phyloP scores from a whole-genome alignment of 2,113 vertebrate genomes.

The Barnardius zonarius region DNA sequence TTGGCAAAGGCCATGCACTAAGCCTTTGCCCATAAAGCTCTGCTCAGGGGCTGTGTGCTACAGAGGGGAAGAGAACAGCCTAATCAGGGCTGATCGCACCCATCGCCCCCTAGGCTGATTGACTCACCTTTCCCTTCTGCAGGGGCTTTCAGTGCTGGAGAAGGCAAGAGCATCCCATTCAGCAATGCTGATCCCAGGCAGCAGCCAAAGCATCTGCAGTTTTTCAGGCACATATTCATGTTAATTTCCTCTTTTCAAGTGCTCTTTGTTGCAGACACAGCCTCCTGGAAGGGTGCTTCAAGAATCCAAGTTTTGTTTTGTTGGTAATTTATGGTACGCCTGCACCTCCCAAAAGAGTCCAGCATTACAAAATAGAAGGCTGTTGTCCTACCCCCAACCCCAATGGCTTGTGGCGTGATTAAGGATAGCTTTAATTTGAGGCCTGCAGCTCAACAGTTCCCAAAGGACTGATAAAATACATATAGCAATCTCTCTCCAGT shows the following conservation, averaged over 20 bases:
- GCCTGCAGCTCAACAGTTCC: slow-evolving; percentile 32
- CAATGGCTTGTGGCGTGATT: slow-evolving; percentile 6
- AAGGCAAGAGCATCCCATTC: background rate
- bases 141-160: background rate
- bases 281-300: background rate
- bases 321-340: slow-evolving; percentile 17
- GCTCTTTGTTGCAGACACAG: background rate
- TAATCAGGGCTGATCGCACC: background rate
- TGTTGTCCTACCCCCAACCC: background rate
- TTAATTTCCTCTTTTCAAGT: background rate
- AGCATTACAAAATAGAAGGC: background rate
- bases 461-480: slow-evolving; percentile 48
- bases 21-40: background rate
- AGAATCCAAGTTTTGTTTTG: background rate
- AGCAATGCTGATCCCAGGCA: background rate
- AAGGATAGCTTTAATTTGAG: slow-evolving; percentile 46
- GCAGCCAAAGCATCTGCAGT: background rate
- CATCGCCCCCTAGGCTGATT: background rate
- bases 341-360: background rate
- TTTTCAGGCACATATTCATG: background rate
- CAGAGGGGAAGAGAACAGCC: background rate
- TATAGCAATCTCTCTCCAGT: slow-evolving; percentile 25
- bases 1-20: background rate
- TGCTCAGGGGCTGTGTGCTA: background rate
- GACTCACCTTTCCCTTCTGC: background rate